Percentiles rank a stretch among this genome's conserved stretches.
Conservation (phyloP, 2,797 vertebrate genomes). For the Pseudochirops cupreus region DNA sequence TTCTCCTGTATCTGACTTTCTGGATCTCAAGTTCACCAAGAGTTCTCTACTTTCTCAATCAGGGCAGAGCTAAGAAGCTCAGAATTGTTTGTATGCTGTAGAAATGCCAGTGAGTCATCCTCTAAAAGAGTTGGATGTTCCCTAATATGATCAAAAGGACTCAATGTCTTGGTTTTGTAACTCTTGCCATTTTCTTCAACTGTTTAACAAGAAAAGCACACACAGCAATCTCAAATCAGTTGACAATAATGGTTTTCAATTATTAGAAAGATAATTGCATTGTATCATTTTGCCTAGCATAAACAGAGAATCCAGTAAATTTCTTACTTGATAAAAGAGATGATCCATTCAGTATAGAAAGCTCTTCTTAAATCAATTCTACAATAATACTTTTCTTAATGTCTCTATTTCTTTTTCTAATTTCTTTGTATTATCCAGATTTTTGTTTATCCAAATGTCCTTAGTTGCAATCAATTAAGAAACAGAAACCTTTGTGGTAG, state of each 20-base stretch:
- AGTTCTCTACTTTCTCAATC: background rate
- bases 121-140: background rate
- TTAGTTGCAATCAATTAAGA: background rate
- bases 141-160: background rate
- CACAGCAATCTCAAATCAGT: background rate
- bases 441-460: background rate
- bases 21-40: background rate
- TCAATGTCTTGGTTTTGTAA: background rate
- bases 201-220: background rate
- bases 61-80: background rate
- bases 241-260: background rate
- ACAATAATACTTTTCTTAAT: background rate
- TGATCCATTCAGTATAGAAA: background rate
- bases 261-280: background rate
- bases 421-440: background rate
- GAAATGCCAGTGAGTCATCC: background rate
- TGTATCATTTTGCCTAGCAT: background rate
- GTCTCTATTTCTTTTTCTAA: background rate
- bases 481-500: background rate
- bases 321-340: background rate
- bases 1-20: background rate
- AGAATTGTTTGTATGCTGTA: background rate
- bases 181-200: background rate
- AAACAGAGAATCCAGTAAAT: background rate
- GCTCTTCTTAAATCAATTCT: background rate